These are phyloP conservation scores for Coracopsis vasa DNA, from an alignment of 2,113 vertebrate genomes.

Conservation along the genomic window DNA sequence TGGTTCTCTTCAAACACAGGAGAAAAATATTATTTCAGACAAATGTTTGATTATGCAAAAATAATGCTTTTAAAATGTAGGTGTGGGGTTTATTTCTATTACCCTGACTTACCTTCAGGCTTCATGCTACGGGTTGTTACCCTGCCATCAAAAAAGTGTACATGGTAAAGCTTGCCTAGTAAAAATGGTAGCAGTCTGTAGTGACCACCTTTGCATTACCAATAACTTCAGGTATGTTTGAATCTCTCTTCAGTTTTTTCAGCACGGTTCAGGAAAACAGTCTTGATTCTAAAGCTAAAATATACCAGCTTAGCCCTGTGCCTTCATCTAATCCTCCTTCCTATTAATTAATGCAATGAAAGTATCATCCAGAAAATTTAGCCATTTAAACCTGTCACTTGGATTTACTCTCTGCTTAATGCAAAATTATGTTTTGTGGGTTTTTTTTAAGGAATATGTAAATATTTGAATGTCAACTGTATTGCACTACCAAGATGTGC, in stretches of 20 bases:
- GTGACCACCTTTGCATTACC: not conserved
- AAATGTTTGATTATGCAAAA: not conserved
- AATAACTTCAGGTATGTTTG: not conserved
- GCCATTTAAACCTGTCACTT: not conserved
- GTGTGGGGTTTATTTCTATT: not conserved
- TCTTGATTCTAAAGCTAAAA: not conserved
- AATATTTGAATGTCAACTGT: not conserved
- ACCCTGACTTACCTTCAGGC: not conserved
- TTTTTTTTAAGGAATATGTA: not conserved
- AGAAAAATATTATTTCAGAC: not conserved
- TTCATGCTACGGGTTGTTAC: not conserved
- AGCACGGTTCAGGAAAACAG: not conserved
- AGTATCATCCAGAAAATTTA: not conserved
- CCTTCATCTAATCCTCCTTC: slow-evolving; percentile 1
- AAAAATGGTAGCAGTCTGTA: not conserved
- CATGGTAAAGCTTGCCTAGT: not conserved
- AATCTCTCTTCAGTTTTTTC: not conserved
- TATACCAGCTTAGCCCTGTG: not conserved
- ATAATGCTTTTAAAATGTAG: not conserved
- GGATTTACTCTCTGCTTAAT: not conserved
- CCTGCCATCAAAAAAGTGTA: not conserved
- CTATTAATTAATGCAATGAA: not conserved
- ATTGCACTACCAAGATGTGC: not conserved
- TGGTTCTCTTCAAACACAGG: not conserved
- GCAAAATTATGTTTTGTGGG: not conserved